phyloP scores from a whole-genome alignment of 2,113 vertebrate species.

The Rana temporaria region DNA sequence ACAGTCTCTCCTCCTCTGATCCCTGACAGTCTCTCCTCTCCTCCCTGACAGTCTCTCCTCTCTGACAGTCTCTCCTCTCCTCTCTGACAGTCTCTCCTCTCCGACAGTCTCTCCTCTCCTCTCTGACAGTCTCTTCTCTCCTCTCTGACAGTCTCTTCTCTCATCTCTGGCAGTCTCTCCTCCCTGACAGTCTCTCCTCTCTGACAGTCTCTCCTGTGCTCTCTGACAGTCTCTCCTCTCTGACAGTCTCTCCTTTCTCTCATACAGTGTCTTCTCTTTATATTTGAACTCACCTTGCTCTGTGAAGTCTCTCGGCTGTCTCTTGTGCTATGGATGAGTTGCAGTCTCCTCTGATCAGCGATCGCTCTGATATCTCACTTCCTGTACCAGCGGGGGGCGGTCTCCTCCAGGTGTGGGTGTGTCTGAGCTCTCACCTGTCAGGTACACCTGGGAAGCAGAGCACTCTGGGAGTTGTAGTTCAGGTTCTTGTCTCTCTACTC shows the following conservation, averaged over 20 bases:
- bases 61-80: neutral
- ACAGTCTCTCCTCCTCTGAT: conserved; percentile 2
- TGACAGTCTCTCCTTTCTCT: neutral
- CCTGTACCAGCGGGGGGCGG: too few species aligned
- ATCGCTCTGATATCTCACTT: neutral
- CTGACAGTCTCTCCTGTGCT: neutral
- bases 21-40: neutral
- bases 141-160: neutral
- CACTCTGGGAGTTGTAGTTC: neutral
- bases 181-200: neutral
- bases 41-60: too few species aligned
- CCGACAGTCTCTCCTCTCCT: neutral
- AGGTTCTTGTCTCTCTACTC: neutral
- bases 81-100: neutral
- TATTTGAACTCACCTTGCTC: neutral
- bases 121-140: neutral
- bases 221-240: neutral
- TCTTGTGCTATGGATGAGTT: too few species aligned
- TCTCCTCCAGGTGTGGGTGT: too few species aligned
- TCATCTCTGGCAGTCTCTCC: neutral
- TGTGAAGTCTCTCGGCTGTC: neutral
- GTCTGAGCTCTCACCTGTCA: neutral
- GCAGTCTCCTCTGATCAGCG: neutral
- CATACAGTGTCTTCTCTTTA: too few species aligned
- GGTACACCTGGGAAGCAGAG: neutral